These are phyloP conservation scores for Argya squamiceps DNA, from an alignment of 2,797 vertebrate species.

Conservation along the genomic window DNA sequence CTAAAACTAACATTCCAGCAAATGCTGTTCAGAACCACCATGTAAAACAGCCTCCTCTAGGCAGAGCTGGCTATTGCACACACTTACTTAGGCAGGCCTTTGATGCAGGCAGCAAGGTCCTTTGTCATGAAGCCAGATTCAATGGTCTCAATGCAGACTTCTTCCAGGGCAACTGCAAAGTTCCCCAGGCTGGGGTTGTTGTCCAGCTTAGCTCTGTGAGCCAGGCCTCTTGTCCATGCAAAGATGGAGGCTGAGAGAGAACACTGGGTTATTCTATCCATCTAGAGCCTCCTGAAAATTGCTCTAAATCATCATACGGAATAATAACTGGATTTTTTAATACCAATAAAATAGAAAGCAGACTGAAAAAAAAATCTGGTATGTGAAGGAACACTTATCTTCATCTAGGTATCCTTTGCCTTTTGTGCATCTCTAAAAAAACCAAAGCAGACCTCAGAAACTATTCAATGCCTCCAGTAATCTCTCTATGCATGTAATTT, in stretches of 20 bases:
- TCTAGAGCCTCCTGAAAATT: neutral
- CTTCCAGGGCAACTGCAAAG: slow-evolving; percentile 89
- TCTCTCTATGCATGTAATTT: neutral
- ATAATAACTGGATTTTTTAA: neutral
- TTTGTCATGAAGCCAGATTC: slow-evolving; percentile 98
- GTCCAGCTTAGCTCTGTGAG: slow-evolving; percentile 93
- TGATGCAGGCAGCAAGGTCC: slow-evolving; percentile 96
- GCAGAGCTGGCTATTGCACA: neutral
- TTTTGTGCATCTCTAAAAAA: neutral
- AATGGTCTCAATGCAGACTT: slow-evolving; percentile 94
- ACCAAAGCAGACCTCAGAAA: neutral
- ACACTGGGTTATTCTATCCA: neutral
- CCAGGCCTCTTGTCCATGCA: slow-evolving; percentile 93
- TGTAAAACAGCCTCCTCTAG: neutral
- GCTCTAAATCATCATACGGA: neutral
- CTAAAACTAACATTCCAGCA: neutral
- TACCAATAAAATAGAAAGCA: neutral
- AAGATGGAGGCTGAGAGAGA: slow-evolving; percentile 91
- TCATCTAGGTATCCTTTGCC: neutral
- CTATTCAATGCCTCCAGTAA: neutral
- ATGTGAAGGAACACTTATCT: neutral
- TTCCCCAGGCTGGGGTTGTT: slow-evolving; percentile 83
- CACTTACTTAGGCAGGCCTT: slow-evolving; percentile 90
- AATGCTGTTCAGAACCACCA: neutral
- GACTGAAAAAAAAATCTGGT: neutral